phyloP scores from a whole-genome alignment of 2,888 invertebrate species.

The Drosophila emarginata region DNA sequence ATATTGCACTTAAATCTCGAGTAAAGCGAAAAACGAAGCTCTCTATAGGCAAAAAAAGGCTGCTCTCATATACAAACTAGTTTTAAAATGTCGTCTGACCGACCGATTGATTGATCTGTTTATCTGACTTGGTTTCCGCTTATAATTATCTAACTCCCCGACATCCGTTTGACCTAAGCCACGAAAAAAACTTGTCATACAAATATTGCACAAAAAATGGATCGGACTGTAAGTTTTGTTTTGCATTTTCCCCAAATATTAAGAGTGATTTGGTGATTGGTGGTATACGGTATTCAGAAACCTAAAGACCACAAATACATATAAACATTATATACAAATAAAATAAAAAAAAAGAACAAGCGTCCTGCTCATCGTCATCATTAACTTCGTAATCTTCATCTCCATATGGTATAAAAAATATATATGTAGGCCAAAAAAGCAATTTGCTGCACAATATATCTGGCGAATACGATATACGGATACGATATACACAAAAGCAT shows the following conservation, averaged over 20 bases:
- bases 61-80: constrained; percentile 68
- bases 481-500: constrained; percentile 22
- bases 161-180: constrained; percentile 44
- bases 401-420: constrained; percentile 64
- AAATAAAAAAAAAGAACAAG: constrained; percentile 51
- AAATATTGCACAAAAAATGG: constrained; percentile 79
- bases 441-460: constrained; percentile 23
- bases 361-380: constrained; percentile 28
- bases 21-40: constrained; percentile 65
- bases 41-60: constrained; percentile 70
- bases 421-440: constrained; percentile 48
- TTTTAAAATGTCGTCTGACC: constrained; percentile 64
- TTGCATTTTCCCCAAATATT: constrained; percentile 61
- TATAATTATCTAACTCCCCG: neutral
- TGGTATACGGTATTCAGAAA: constrained; percentile 72
- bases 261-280: constrained; percentile 65
- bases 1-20: constrained; percentile 69
- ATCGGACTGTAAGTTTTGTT: constrained; percentile 75
- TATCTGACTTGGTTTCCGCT: constrained; percentile 29
- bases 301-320: constrained; percentile 69
- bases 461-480: constrained; percentile 27
- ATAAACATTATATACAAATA: constrained; percentile 72
- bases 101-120: constrained; percentile 15
- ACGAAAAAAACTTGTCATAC: constrained; percentile 78
- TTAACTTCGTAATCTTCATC: constrained; percentile 1